Evolutionary conservation across 2,888 invertebrate genomes (phyloP).

Genomic region (Sicus ferrugineus): DNA sequence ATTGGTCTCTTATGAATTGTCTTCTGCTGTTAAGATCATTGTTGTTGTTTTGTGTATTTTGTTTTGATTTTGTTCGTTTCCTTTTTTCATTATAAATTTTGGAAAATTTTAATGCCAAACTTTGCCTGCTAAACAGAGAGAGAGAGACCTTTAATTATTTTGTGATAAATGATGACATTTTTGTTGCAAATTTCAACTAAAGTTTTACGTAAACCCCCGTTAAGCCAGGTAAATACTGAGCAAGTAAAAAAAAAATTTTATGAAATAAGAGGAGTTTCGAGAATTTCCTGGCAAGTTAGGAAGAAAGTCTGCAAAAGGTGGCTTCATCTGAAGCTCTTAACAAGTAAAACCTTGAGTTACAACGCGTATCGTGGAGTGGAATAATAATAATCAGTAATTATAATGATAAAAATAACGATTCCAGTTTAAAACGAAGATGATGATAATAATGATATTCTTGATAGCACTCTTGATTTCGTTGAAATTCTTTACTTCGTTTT

Average conservation of each 20-base stretch:
- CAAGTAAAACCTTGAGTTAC: no score
- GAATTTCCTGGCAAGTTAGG: no score
- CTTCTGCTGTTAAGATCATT: neutral
- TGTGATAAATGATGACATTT: conserved; percentile 62
- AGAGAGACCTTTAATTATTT: conserved; percentile 59
- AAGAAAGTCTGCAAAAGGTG: no score
- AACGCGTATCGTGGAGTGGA: no score
- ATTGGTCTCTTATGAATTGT: no score
- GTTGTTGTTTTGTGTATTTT: neutral
- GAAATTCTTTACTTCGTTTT: no score
- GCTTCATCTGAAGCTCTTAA: no score
- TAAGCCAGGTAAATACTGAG: neutral
- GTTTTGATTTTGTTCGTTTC: neutral
- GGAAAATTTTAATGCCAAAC: conserved; percentile 37
- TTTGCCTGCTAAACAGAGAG: conserved; percentile 37
- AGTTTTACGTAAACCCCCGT: neutral
- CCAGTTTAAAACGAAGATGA: no score
- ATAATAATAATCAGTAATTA: no score
- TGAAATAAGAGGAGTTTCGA: neutral
- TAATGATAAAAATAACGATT: no score
- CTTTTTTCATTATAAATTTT: neutral
- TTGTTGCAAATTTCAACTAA: conserved; percentile 45
- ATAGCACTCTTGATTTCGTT: no score
- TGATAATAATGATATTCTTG: no score
- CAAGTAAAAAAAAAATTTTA: neutral